phyloP scores from a whole-genome alignment of 2,113 vertebrate genomes.

The Chrysochloris asiatica region DNA sequence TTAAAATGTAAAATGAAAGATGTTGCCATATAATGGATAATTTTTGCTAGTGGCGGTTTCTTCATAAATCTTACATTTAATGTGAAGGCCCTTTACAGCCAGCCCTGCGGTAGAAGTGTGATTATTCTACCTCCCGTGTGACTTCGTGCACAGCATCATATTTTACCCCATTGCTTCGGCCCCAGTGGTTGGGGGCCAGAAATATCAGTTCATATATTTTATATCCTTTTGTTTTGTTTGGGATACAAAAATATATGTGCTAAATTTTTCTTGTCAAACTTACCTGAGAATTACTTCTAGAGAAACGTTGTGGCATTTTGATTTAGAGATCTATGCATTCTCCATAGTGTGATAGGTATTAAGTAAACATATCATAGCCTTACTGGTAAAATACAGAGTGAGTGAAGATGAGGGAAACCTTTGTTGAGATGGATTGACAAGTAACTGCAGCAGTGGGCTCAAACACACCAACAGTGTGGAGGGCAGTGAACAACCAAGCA shows the following conservation, averaged over 20 bases:
- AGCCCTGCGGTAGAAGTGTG: not conserved
- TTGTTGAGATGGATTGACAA: not conserved
- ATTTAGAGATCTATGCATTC: too few species aligned
- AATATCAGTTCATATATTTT: not conserved
- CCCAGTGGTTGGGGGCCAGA: not conserved
- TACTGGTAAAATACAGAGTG: not conserved
- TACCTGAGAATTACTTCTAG: not conserved
- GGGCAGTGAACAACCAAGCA: too few species aligned
- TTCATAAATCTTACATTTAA: not conserved
- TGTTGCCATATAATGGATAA: not conserved
- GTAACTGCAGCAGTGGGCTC: too few species aligned
- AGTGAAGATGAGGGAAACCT: too few species aligned
- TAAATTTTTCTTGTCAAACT: not conserved
- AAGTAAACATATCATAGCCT: not conserved
- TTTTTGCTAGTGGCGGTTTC: not conserved
- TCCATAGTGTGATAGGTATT: not conserved
- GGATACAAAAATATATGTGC: not conserved
- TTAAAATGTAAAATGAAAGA: not conserved
- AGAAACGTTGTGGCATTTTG: not conserved
- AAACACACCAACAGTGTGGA: not conserved
- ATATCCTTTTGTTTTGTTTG: not conserved
- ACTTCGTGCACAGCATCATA: not conserved
- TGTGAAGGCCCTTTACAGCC: not conserved
- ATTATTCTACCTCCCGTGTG: not conserved
- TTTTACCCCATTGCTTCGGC: not conserved